phyloP scores from a whole-genome alignment of 2,888 invertebrate genomes.

The Ethmia dodecea region DNA sequence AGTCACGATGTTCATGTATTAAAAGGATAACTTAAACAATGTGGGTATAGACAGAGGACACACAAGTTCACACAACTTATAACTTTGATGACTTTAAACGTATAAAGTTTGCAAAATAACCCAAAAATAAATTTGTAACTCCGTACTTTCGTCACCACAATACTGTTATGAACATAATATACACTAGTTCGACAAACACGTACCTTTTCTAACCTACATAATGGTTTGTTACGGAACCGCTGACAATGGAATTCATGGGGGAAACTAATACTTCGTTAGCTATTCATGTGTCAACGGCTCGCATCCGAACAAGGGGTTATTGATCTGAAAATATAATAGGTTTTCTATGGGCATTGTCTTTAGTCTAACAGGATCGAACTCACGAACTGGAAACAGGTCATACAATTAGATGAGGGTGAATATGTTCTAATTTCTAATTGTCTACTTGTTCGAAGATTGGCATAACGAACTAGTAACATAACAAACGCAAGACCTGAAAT shows the following conservation, averaged over 20 bases:
- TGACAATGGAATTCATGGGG: conserved; percentile 43
- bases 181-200: too few relatives aligned
- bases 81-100: too few relatives aligned
- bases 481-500: too few relatives aligned
- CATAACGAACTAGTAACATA: too few relatives aligned
- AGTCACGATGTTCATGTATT: conserved; percentile 33
- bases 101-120: too few relatives aligned
- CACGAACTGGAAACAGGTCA: background rate
- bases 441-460: too few relatives aligned
- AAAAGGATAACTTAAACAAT: too few relatives aligned
- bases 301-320: conserved; percentile 54
- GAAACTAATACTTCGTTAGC: conserved; percentile 44
- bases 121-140: too few relatives aligned
- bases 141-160: too few relatives aligned
- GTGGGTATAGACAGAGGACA: background rate
- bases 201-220: conserved; percentile 3
- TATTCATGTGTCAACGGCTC: conserved; percentile 57
- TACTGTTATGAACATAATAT: too few relatives aligned
- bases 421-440: too few relatives aligned
- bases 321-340: conserved; percentile 59
- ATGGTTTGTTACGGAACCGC: conserved; percentile 21
- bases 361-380: conserved; percentile 23
- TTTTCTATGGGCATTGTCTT: conserved; percentile 59
- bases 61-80: too few relatives aligned
- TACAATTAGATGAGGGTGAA: background rate